These are phyloP conservation scores for Heliconius hermathena DNA, from an alignment of 1,140 invertebrate species.

Conservation along the genomic window DNA sequence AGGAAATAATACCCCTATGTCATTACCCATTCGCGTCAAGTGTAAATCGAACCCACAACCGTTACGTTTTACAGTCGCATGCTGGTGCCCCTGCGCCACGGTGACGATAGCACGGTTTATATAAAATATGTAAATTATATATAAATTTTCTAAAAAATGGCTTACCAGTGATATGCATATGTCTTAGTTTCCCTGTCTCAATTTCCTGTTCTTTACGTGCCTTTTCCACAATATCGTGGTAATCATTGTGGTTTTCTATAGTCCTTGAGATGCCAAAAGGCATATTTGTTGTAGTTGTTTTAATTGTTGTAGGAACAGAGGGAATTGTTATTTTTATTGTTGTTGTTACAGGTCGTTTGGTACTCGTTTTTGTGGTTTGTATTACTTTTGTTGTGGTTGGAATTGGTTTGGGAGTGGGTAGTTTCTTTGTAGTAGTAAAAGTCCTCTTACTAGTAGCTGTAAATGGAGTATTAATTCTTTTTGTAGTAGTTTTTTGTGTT, in stretches of 20 bases:
- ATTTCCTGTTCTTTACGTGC: slow-evolving; percentile 41
- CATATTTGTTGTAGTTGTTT: slow-evolving; percentile 29
- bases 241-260: slow-evolving; percentile 40
- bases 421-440: slow-evolving; percentile 11
- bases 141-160: background rate
- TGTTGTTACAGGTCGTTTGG: slow-evolving; percentile 23
- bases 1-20: too few relatives aligned
- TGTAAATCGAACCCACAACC: too few relatives aligned
- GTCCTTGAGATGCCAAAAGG: slow-evolving; percentile 40
- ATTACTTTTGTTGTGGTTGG: slow-evolving; percentile 31
- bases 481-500: slow-evolving; percentile 25
- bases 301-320: slow-evolving; percentile 15
- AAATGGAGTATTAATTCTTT: slow-evolving; percentile 26
- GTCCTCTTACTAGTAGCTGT: slow-evolving; percentile 28
- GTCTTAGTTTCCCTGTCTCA: slow-evolving; percentile 29
- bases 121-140: too few relatives aligned
- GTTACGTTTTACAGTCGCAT: too few relatives aligned
- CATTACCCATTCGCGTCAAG: too few relatives aligned
- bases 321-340: slow-evolving; percentile 25
- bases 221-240: slow-evolving; percentile 40
- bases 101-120: too few relatives aligned
- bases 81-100: too few relatives aligned
- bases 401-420: background rate
- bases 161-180: slow-evolving; percentile 14
- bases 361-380: slow-evolving; percentile 20